Evolutionary conservation across 2,113 vertebrate species (phyloP), one percentile per base, ranked within the genome.

Genomic region (Empidonax traillii): DNA sequence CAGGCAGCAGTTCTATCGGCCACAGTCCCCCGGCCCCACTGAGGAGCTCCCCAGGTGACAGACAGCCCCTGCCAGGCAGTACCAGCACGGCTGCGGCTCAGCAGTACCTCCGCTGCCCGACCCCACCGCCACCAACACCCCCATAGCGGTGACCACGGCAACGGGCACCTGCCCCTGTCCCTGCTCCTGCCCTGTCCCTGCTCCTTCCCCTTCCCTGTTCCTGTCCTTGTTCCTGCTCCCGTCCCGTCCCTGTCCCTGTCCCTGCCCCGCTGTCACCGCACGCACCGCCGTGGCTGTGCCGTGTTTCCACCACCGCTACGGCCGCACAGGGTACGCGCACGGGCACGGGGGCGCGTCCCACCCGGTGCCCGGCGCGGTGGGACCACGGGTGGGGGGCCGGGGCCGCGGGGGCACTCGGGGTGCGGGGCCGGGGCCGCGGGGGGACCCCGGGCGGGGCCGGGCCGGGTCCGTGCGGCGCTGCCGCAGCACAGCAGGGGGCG

Each of bases 1-100:
- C 12, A 41, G 13, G 3, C 13, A 27, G 14, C 46, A 1, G 4
- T 1, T 35, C 33, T 3, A 5, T 4, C 10, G 37, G 52, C 7
- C 59, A 30, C 52, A 24, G 39, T 35, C 41, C 3, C 27, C 44
- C 25, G 53, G 28, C 6, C 73, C 46, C 46, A 18, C 44, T 2
- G 56, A 47, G 74, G 9, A 2, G 39, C 33, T 53, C 47, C 33
- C 28, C 4, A 41, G 6, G 12, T 3, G 66, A 22, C 56, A 25
- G 3, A n/a, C n/a, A 30, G 47, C 28, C 30, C 39, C 23, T 30
- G 65, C 65, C 56, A 8, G 55, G 55, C 39, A 16, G 30, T 18
- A 37, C 35, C 72, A 6, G 74, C 65, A 2, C 18, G 35, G 9
- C 66, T 2, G n/a, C 14, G 2, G 41, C 39, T 7, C 65, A 4